phyloP scores from a whole-genome alignment of 2,113 vertebrate species.

The Eidolon helvum region DNA sequence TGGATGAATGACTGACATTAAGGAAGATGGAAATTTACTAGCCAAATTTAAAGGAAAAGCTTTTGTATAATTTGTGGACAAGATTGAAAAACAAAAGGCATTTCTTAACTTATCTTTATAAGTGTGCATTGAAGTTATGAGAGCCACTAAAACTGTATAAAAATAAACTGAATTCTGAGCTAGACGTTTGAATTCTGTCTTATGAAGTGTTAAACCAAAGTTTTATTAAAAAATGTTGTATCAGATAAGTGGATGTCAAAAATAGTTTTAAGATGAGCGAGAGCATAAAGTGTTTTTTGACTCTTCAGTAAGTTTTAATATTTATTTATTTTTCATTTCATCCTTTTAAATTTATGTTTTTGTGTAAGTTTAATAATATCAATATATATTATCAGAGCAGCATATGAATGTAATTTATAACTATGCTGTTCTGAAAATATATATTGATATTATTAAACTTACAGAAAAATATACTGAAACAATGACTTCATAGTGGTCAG shows the following conservation, averaged over 20 bases:
- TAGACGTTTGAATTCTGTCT: background rate
- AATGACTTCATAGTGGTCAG: background rate
- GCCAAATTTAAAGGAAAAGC: background rate
- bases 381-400: background rate
- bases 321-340: constrained; percentile 18
- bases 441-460: no score
- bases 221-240: background rate
- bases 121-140: background rate
- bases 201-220: background rate
- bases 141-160: background rate
- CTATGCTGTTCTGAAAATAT: no score
- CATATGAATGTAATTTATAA: background rate
- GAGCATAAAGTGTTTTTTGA: background rate
- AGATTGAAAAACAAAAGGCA: background rate
- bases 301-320: background rate
- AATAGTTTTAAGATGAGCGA: constrained; percentile 9
- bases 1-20: background rate
- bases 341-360: background rate
- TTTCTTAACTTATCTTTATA: background rate
- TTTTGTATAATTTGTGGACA: background rate
- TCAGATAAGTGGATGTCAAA: background rate
- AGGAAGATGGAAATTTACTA: constrained; percentile 12
- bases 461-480: background rate
- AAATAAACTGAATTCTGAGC: constrained; percentile 18
- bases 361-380: background rate